Conservation (phyloP, 2,797 vertebrate species). For the Gobionotothen gibberifrons region DNA sequence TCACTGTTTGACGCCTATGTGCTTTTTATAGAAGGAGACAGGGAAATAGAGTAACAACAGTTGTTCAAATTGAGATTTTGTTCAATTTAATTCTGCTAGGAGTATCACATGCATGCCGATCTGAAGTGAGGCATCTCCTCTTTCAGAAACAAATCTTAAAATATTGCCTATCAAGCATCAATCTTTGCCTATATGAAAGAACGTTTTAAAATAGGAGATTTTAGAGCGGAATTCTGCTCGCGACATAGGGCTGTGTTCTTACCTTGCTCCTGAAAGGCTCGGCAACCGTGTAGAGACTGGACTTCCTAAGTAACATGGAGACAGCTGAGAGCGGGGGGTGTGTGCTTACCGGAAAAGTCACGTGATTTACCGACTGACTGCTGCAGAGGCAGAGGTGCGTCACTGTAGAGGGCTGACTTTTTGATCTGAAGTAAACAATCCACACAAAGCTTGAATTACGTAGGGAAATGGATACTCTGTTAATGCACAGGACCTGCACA, state of each 20-base stretch:
- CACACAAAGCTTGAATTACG: too few species aligned
- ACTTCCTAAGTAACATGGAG: too few species aligned
- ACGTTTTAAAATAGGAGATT: neutral
- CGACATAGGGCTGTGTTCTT: neutral
- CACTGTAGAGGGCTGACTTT: neutral
- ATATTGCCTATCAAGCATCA: accelerated
- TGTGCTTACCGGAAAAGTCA: slow-evolving; percentile 23
- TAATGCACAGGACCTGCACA: too few species aligned
- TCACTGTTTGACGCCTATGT: accelerated
- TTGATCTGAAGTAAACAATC: too few species aligned
- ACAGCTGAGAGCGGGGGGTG: neutral
- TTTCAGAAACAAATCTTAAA: accelerated
- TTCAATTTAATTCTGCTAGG: accelerated
- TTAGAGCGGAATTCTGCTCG: neutral
- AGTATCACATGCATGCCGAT: neutral
- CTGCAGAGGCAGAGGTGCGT: slow-evolving; percentile 9
- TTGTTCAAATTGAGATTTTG: neutral
- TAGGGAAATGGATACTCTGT: too few species aligned
- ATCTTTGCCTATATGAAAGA: accelerated
- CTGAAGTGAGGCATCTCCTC: accelerated
- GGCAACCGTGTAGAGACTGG: neutral
- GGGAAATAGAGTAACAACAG: neutral
- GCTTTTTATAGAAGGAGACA: accelerated
- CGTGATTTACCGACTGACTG: slow-evolving; percentile 1
- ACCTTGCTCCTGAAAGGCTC: neutral